Conservation (phyloP, 2,888 invertebrate species). For the Conomelus anceps region DNA sequence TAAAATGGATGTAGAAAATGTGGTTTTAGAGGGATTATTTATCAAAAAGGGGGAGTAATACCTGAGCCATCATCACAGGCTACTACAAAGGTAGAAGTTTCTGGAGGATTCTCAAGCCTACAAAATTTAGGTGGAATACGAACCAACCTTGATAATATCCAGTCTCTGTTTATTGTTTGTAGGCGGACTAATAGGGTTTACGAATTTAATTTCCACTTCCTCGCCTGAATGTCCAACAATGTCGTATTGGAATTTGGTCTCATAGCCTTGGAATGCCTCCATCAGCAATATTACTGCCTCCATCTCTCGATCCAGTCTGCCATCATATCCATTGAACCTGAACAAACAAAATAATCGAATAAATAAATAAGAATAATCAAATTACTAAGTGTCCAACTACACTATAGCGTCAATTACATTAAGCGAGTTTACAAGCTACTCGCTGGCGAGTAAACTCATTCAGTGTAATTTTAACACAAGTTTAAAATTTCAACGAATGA, state of each 20-base stretch:
- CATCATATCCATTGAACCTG: constrained; percentile 92
- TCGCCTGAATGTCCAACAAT: constrained; percentile 94
- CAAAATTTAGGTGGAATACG: background rate
- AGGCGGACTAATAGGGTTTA: constrained; percentile 64
- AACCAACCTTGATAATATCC: constrained; percentile 58
- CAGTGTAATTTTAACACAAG: too few species aligned
- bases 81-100: background rate
- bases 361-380: background rate
- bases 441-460: too few species aligned
- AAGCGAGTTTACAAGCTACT: too few species aligned
- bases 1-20: too few species aligned
- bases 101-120: constrained; percentile 32
- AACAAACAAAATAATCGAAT: background rate
- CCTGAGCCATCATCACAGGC: too few species aligned
- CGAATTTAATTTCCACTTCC: constrained; percentile 63
- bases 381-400: too few species aligned
- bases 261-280: constrained; percentile 85
- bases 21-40: too few species aligned
- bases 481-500: too few species aligned
- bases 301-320: constrained; percentile 81
- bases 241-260: constrained; percentile 84
- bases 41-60: too few species aligned
- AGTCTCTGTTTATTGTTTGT: constrained; percentile 82
- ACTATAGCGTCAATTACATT: too few species aligned
- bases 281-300: constrained; percentile 84